Evolutionary conservation across 2,888 invertebrate genomes (phyloP), one percentile per base, ranked within the genome.

Genomic region (Coleophora flavipennella): DNA sequence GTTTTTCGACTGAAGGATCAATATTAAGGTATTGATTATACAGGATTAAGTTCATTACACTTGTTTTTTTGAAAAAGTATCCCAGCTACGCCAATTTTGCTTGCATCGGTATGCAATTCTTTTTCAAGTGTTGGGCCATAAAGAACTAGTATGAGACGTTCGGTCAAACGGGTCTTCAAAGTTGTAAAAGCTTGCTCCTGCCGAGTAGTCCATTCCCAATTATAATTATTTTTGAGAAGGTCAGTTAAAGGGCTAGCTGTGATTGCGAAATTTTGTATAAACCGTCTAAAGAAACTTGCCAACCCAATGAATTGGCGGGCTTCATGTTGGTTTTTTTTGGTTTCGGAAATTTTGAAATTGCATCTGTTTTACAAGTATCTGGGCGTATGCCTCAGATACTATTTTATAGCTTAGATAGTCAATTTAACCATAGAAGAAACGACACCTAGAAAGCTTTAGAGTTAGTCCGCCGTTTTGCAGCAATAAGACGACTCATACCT

Each of bases 91-190:
- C 65, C 63, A 1, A 44, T 20, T 25, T 50, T 40, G 39, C 60
- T 55, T 0, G 66, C 64, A 41, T 67, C 67, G 0, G 66, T 66
- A 33, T 66, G 65, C 1, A 61, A 39, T 33, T 62, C 27, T 1
- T 51, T 56, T 11, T 44, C 41, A 0, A 41, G 36, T 0, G 39
- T 37, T 1, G 47, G 50, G 25, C 59, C 43, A 35, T 50, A 59
- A n/a, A 62, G 37, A 0, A 48, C 48, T 12, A 67, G 34, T 1
- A 62, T 42, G 1, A 55, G 53, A 28, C 49, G 27, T 13, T 33
- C n/a, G n/a, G 11, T 14, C 4, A 38, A 14, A 6, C 10, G 10
- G 3, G 10, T 9, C 4, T 11, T 10, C 4, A 29, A 10, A 8
- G 29, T 29, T n/a, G 10, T 29, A 10, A 29, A 29, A 29, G 29